Conservation (phyloP, 2,888 invertebrate species). For the Oligia fasciuncula region DNA sequence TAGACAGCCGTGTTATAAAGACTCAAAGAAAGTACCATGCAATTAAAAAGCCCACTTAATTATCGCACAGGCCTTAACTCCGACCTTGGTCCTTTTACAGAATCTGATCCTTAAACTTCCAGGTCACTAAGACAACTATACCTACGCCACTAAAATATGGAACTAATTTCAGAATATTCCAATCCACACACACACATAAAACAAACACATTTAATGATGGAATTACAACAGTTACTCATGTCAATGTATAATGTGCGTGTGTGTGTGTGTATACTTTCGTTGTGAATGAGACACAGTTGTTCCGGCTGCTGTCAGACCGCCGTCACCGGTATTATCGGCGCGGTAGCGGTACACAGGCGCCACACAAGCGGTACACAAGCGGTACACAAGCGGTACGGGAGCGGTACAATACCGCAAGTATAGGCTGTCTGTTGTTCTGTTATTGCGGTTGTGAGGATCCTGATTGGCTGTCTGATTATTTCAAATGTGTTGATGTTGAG, state of each 20-base stretch:
- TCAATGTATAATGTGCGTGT: background rate
- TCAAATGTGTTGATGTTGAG: background rate
- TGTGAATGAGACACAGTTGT: conserved; percentile 16
- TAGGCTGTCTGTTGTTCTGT: conserved; percentile 5
- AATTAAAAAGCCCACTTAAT: background rate
- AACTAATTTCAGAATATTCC: background rate
- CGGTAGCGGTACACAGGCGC: background rate
- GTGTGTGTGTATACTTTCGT: background rate
- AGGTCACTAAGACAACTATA: background rate
- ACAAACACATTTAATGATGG: background rate
- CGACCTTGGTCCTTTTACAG: background rate
- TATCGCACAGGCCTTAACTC: background rate
- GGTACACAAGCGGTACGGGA: background rate
- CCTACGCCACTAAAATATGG: background rate
- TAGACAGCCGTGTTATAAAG: background rate
- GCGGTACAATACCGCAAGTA: conserved; percentile 17
- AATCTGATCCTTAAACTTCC: background rate
- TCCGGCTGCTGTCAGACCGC: conserved; percentile 63
- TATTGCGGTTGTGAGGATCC: background rate
- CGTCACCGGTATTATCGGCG: conserved; percentile 40
- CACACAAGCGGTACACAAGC: background rate
- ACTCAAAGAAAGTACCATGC: background rate
- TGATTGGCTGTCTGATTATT: conserved; percentile 13
- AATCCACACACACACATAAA: background rate
- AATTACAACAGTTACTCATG: conserved; percentile 10